phyloP scores from a whole-genome alignment of 1,140 invertebrate genomes.

The Scaptomyza pallida region DNA sequence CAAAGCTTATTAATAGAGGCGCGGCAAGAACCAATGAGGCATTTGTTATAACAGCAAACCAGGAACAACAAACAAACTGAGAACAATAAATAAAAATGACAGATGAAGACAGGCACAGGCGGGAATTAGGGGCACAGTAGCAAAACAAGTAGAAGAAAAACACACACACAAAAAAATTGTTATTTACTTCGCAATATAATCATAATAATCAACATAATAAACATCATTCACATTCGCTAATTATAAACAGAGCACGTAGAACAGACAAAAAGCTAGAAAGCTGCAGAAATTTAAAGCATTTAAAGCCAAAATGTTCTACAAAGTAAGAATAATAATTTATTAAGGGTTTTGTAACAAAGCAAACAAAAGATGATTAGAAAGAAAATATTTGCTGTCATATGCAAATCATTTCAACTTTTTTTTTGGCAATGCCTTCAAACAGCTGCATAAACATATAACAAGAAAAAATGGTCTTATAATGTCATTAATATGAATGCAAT shows the following conservation, averaged over 20 bases:
- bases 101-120: conserved; percentile 45
- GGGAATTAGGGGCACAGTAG: neutral
- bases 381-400: neutral
- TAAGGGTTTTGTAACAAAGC: neutral
- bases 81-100: conserved; percentile 72
- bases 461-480: conserved; percentile 4
- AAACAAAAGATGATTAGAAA: neutral
- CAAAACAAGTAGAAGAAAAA: conserved; percentile 16
- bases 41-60: conserved; percentile 27
- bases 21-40: conserved; percentile 13
- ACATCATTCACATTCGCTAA: conserved; percentile 35
- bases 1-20: conserved; percentile 72
- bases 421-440: conserved; percentile 20
- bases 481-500: conserved; percentile 22
- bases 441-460: conserved; percentile 46
- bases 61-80: conserved; percentile 17
- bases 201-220: conserved; percentile 43
- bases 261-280: neutral
- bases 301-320: neutral
- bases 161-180: conserved; percentile 35
- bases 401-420: neutral
- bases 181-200: conserved; percentile 54
- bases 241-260: conserved; percentile 11
- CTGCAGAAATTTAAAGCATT: neutral
- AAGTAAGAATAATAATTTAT: neutral